These are phyloP conservation scores for Pantala flavescens DNA, from an alignment of 1,140 invertebrate genomes.

Conservation along the genomic window DNA sequence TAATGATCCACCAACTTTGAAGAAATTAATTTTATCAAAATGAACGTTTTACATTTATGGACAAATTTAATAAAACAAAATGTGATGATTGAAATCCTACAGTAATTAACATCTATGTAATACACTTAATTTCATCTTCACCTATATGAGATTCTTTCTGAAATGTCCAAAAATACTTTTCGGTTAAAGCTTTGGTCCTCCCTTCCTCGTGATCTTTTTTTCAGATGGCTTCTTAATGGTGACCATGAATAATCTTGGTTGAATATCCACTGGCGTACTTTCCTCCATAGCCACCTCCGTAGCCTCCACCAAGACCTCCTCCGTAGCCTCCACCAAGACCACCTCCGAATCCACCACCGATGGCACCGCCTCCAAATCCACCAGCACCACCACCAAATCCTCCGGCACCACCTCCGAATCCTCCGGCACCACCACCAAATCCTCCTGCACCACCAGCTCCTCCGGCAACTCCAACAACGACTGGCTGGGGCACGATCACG, in stretches of 20 bases:
- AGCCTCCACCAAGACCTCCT: background rate
- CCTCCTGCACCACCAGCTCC: background rate
- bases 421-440: background rate
- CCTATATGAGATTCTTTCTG: too few species aligned
- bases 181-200: too few species aligned
- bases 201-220: too few species aligned
- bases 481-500: background rate
- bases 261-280: slow-evolving; percentile 27
- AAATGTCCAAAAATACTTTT: too few species aligned
- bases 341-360: background rate
- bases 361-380: background rate
- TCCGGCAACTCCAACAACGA: background rate
- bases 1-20: too few species aligned
- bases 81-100: too few species aligned
- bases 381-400: background rate
- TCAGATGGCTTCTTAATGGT: too few species aligned
- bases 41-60: too few species aligned
- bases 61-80: too few species aligned
- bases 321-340: background rate
- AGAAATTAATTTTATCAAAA: too few species aligned
- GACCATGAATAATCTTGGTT: slow-evolving; percentile 29
- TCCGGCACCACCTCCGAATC: background rate
- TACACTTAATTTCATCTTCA: too few species aligned
- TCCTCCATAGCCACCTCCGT: slow-evolving; percentile 24
- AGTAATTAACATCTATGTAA: too few species aligned